A percentile compares a stretch with the other conserved stretches of the same genome.
phyloP scores from a whole-genome alignment of 2,888 invertebrate genomes.

The Acleris sparsana region DNA sequence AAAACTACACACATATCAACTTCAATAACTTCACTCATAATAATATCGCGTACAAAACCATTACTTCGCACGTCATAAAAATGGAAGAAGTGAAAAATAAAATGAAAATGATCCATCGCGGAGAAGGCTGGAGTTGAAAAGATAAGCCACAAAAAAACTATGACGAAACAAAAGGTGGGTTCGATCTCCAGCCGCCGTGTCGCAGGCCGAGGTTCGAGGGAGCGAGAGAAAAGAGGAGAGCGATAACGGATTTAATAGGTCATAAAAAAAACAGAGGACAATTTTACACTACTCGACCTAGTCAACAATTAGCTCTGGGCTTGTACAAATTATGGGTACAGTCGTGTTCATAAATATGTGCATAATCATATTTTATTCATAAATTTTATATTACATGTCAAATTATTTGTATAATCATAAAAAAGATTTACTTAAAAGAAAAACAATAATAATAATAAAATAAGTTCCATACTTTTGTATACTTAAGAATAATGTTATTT shows the following conservation, averaged over 20 bases:
- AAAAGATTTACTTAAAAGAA: too few species aligned
- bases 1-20: too few species aligned
- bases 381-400: too few species aligned
- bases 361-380: too few species aligned
- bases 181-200: slow-evolving; percentile 52
- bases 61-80: slow-evolving; percentile 9
- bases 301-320: too few species aligned
- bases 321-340: too few species aligned
- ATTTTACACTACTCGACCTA: too few species aligned
- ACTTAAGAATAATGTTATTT: too few species aligned
- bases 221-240: slow-evolving; percentile 36
- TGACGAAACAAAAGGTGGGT: slow-evolving; percentile 55
- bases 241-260: slow-evolving; percentile 34
- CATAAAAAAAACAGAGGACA: slow-evolving; percentile 7
- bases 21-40: neutral
- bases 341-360: too few species aligned
- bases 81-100: slow-evolving; percentile 25
- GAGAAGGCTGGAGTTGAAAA: neutral
- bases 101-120: slow-evolving; percentile 20
- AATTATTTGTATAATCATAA: too few species aligned
- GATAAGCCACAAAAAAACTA: slow-evolving; percentile 40
- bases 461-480: too few species aligned
- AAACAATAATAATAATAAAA: too few species aligned
- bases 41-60: slow-evolving; percentile 4
- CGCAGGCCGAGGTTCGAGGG: slow-evolving; percentile 38